Evolutionary conservation across 2,888 invertebrate genomes (phyloP).

Genomic region (Phengaris alcon): DNA sequence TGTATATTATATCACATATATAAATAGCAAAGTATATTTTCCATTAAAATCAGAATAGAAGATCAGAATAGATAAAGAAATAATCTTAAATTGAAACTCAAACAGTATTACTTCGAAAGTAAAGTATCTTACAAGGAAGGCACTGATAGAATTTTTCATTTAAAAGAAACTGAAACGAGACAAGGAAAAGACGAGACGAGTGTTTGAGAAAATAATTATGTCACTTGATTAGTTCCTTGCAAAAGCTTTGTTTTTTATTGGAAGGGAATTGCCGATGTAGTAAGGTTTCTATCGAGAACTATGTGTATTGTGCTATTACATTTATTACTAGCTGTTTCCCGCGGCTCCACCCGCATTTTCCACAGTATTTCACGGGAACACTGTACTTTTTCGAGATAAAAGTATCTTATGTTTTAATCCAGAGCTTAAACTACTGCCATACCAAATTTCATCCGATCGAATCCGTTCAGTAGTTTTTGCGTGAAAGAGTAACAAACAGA

Average conservation of each 20-base stretch:
- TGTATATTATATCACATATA: background rate
- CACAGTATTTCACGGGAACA: no score
- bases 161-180: background rate
- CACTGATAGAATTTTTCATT: constrained; percentile 10
- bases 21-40: background rate
- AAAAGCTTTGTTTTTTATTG: constrained; percentile 19
- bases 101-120: background rate
- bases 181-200: constrained; percentile 13
- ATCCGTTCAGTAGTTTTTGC: no score
- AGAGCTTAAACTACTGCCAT: no score
- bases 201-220: constrained; percentile 22
- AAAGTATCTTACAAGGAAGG: background rate
- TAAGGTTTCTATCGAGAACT: background rate
- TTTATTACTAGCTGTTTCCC: background rate
- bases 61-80: no score
- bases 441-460: no score
- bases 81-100: constrained; percentile 9
- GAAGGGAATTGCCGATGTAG: background rate
- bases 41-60: background rate
- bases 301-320: background rate
- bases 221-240: constrained; percentile 18
- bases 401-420: no score
- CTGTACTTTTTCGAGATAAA: no score
- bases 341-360: no score
- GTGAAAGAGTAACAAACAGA: no score